These are phyloP conservation scores for Axis porcinus DNA, from an alignment of 2,113 vertebrate species.

Conservation along the genomic window DNA sequence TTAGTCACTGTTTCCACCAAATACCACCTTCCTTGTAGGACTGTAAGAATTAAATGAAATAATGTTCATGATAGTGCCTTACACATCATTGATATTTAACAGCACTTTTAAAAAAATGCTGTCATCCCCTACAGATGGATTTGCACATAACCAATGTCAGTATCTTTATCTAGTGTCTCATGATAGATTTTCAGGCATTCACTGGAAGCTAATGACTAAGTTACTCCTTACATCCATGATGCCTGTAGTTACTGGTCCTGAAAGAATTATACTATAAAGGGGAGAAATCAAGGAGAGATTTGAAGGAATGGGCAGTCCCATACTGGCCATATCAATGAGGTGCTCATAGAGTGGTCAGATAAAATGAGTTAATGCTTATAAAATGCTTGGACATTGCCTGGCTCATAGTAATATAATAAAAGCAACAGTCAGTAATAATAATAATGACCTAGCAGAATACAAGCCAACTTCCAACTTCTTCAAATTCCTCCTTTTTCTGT, in stretches of 20 bases:
- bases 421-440: not conserved
- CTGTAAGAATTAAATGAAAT: not conserved
- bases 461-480: not conserved
- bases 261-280: not conserved
- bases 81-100: not conserved
- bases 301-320: not conserved
- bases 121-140: not conserved
- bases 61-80: not conserved
- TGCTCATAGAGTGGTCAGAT: not conserved
- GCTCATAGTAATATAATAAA: not conserved
- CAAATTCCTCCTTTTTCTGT: not conserved
- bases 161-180: not conserved
- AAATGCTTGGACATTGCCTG: not conserved
- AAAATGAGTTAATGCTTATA: not conserved
- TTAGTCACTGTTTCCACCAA: not conserved
- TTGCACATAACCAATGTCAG: not conserved
- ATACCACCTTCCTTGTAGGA: not conserved
- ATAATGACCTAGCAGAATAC: not conserved
- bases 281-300: not conserved
- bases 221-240: not conserved
- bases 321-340: not conserved
- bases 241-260: not conserved
- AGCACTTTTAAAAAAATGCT: not conserved
- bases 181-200: constrained; percentile 20
- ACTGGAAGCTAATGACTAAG: not conserved